Base-by-base conservation (phyloP, 2,113 vertebrate genomes). In the Nannospalax galili region DNA sequence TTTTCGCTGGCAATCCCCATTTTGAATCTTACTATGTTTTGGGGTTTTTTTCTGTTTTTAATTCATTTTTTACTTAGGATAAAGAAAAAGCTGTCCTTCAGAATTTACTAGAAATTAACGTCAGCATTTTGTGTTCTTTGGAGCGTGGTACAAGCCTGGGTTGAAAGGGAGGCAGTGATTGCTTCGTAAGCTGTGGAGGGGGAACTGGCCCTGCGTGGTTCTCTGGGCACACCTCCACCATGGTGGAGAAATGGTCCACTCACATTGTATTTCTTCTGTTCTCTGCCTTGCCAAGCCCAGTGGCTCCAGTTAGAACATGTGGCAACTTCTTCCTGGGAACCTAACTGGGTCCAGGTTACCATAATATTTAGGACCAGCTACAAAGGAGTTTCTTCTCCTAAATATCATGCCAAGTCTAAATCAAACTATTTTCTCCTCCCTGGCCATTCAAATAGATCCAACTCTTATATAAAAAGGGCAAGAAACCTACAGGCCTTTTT, bases 241-340 rank as follows among this genome's bases (percentile, higher is more conserved):
- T 22, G 78, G 26, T 77, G 84, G 93, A 81, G 84, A 75, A 90
- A 12, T 20, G 37, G 58, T 10, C 22, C 92, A 73, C 85, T 84
- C 11, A 52, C 42, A 35, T 35, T 90, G 87, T 81, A 48, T 16
- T 82, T 82, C 90, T 91, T 82, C 64, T 28, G 37, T 40, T 91
- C n/a, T 26, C 28, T 92, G 85, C 90, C 64, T 88, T 95, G 96
- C 97, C 95, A 97, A 96, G 87, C 90, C 87, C 90, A 30, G 9
- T 97, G 79, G 84, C 97, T 96, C 95, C 93, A 95, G 96, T 97
- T 97, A 35, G 0, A 97, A 97, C 97, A 94, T 96, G 96, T 92
- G 96, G 96, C 22, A 52, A 92, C 97, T 92, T 97, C 95, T 97
- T 94, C 95, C 96, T 86, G 64, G 67, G 72, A 95, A 94, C 82